Evolutionary conservation across 2,113 vertebrate species (phyloP), one percentile per base, ranked within the genome.

Genomic region (Benitochromis conjunctus): DNA sequence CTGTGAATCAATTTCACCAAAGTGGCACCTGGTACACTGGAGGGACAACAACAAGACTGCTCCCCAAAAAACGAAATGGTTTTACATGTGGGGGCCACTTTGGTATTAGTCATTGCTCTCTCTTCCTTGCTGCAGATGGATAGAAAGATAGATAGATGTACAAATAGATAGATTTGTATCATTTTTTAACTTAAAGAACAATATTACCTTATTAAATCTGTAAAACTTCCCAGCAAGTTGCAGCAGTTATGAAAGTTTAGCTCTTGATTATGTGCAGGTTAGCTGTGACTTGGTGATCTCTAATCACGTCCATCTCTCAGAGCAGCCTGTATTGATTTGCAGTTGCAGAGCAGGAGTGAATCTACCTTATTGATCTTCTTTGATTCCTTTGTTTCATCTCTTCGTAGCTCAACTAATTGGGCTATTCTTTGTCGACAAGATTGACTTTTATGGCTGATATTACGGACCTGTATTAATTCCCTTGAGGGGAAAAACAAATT

Each of bases 391-490:
- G 93, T 93, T 93, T 93, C 93, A 80, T 94, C 91, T 91, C 81
- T 77, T 88, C 84, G 58, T 21, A 18, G 77, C 91, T 90, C 88
- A 85, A 89, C 95, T 95, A 95, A 95, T 94, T 95, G 94, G 94
- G 86, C 88, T 86, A 92, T 95, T 94, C 91, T 95, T 94, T 56
- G 86, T 92, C 71, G 80, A 92, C 91, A 89, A 88, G 87, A 94
- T 94, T 93, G 95, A 95, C 93, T 94, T 95, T 92, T 94, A 92
- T 91, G 85, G 87, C 90, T 86, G 88, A 95, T 95, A 95, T 93
- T 94, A 93, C 84, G 18, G 87, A 89, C 88, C 88, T 91, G 85
- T 94, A 90, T 95, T 95, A 94, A 91, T 93, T 93, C 94, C 94
- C 94, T 89, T 79, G 91, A 90, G 94, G 91, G 86, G 83, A 89